Conservation (phyloP, 2,888 invertebrate species). For the Vannuccia rotundouncinata region DNA sequence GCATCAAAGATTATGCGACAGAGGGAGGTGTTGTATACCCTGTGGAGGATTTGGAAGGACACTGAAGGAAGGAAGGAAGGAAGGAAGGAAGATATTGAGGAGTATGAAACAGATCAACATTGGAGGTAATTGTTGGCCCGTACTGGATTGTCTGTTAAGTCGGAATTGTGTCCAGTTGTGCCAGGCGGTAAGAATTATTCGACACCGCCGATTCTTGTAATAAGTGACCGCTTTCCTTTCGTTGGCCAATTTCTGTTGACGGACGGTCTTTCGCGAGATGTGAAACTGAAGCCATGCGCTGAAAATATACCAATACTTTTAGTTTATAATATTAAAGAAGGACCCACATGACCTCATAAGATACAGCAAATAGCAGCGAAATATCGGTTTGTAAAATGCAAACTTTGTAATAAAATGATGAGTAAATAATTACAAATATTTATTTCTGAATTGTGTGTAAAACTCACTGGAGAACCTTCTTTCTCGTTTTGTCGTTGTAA, state of each 20-base stretch:
- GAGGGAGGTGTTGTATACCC: slow-evolving; percentile 49
- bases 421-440: too few species aligned
- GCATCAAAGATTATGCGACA: slow-evolving; percentile 52
- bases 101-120: background rate
- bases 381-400: too few species aligned
- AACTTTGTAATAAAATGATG: too few species aligned
- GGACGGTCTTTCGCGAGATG: slow-evolving; percentile 38
- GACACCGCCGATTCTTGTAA: background rate
- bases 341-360: background rate
- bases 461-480: slow-evolving; percentile 50
- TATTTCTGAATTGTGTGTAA: too few species aligned
- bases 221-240: background rate
- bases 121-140: too few species aligned
- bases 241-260: background rate
- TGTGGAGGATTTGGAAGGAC: slow-evolving; percentile 52
- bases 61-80: slow-evolving; percentile 44
- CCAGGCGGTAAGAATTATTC: slow-evolving; percentile 9
- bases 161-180: slow-evolving; percentile 38
- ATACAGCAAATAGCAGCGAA: background rate
- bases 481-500: slow-evolving; percentile 50
- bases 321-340: background rate
- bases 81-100: background rate
- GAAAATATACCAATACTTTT: slow-evolving; percentile 34
- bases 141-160: slow-evolving; percentile 38
- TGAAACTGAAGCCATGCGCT: slow-evolving; percentile 54